Evolutionary conservation across 2,888 invertebrate species (phyloP), one percentile per base, ranked within the genome.

Genomic region (Ennomos erosarius): DNA sequence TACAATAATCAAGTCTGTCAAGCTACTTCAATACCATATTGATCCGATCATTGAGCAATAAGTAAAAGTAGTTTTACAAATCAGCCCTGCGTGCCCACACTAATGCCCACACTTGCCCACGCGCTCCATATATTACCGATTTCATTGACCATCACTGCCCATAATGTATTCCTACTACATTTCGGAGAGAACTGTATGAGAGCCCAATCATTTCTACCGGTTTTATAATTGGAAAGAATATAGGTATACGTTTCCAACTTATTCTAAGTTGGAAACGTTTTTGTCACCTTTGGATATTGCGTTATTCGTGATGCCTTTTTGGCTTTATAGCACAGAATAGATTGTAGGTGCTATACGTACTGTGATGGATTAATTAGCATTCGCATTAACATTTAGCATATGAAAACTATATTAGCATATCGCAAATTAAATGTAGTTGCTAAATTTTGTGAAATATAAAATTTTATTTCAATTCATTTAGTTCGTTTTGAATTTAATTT

Each of bases 111-210:
- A 71, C 75, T 55, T 51, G 55, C 59, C 59, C 55, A 59, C 16
- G 47, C 61, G 67, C 58, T 65, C 69, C 67, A 74, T 70, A 71
- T 72, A 70, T 71, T 75, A 73, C 64, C 62, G 52, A 70, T 69
- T 68, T 73, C 76, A 76, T 86, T 90, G 91, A 86, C 91, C 91
- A 89, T 81, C 55, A 64, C 80, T 81, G 79, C 70, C 88, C 90
- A 87, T 88, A 90, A 83, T 69, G 62, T 57, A 80, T 82, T 78
- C 90, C 88, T 81, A 87, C 87, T 70, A 73, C 42, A 53, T 50
- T 57, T 47, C 59, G 26, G 51, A 62, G 56, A 61, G n/a, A 63
- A 55, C 38, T 48, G 37, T 58, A 50, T 54, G 44, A 37, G 52
- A 55, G 39, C 39, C 33, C 43, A 43, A 55, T 55, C 35, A 26